These are phyloP conservation scores for human (Homo sapiens) DNA, from an alignment of 2,113 vertebrate species.

Conservation along the genomic window GRCh38 chr6:130071001-130071500, in stretches of 20 bases:
- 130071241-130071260: slow-evolving; percentile 3
- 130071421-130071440: neutral
- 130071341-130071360: neutral
- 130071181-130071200: neutral
- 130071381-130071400: accelerated
- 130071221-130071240: neutral
- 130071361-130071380: neutral
- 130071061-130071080: slow-evolving; percentile 93
- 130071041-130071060: slow-evolving; percentile 92
- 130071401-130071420: neutral
- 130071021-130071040: slow-evolving; percentile 91
- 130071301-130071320: neutral
- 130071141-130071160: slow-evolving; percentile 24
- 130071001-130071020: slow-evolving; percentile 93
- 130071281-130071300: neutral
- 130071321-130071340: neutral
- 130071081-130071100: slow-evolving; percentile 93
- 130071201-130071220: neutral
- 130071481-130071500: neutral
- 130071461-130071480: neutral
- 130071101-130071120: slow-evolving; percentile 93
- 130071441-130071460: neutral
- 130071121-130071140: slow-evolving; percentile 89
- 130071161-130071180: neutral
- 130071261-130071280: neutral